Evolutionary conservation across 2,888 invertebrate genomes (phyloP).

Genomic region (Actias luna): DNA sequence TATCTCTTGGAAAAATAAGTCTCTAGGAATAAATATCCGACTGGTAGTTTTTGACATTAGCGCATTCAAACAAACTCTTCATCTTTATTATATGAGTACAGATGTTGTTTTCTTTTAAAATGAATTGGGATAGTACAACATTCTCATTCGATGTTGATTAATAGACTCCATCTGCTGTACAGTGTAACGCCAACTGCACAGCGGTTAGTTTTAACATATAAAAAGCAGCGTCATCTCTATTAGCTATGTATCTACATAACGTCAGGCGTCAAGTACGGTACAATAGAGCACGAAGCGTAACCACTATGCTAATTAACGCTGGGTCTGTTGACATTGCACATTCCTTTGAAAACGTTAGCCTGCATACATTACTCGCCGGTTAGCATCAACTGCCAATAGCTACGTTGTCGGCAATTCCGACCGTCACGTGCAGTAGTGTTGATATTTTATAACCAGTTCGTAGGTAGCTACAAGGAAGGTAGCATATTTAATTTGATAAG

Average conservation of each 20-base stretch:
- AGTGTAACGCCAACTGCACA: background rate
- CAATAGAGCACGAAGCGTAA: background rate
- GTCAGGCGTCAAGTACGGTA: background rate
- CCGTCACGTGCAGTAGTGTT: background rate
- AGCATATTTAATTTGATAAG: background rate
- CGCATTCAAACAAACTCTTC: too few species aligned
- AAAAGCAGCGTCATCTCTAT: background rate
- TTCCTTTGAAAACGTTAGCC: conserved; percentile 9
- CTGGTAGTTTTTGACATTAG: too few species aligned
- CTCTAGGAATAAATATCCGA: too few species aligned
- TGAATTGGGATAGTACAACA: too few species aligned
- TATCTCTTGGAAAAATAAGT: too few species aligned
- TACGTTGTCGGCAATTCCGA: background rate
- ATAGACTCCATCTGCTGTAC: too few species aligned
- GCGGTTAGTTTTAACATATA: background rate
- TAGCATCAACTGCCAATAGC: conserved; percentile 22
- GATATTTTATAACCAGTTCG: background rate
- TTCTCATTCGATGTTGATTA: too few species aligned
- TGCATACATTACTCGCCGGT: conserved; percentile 20
- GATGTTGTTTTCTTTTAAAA: too few species aligned
- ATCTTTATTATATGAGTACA: too few species aligned
- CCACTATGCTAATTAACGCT: conserved; percentile 10
- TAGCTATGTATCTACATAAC: background rate
- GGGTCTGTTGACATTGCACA: conserved; percentile 7
- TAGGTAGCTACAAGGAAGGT: background rate